Evolutionary conservation across 2,797 vertebrate genomes (phyloP), one percentile per base, ranked within the genome.

Genomic region (Hybognathus amarus): DNA sequence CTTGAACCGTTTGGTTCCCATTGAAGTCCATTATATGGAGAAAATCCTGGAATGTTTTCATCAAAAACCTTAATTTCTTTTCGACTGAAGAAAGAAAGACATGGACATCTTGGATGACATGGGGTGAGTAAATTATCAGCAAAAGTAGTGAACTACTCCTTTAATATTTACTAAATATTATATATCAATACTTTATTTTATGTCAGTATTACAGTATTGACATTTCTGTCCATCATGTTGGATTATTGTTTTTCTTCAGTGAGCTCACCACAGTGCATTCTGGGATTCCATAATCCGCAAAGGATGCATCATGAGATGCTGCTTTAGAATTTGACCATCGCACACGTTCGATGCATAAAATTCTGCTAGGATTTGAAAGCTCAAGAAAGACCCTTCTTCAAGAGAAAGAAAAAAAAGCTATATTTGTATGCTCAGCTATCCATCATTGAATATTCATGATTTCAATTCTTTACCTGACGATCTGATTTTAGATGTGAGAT

Each of bases 351-450:
- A 52, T 52, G 45, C 10, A 27, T 73, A 52, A 50, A 70, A 69
- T 42, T 6, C 66, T 42, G 22, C 40, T 70, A 27, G 7, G n/a
- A 27, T 71, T 30, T 77, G 22, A 82, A 56, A 66, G 18, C 40
- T 70, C 47, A 52, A 71, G 36, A 20, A n/a, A 2, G 40, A 61
- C 73, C 56, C 22, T 20, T 54, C 56, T 79, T 59, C 50, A 66
- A 22, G 17, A 45, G 18, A 22, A 20, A 33, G 1, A 33, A 33
- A 33, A 6, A 50, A 18, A 50, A 9, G 8, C 17, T 47, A 9
- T 63, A 45, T 27, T 77, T 77, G n/a, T 63, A 27, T 40, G n/a
- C 36, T 61, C 54, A 63, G 15, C 38, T 45, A 45, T 63, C 75
- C 4, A 30, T 63, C 56, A 45, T 20, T 64, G 17, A 61, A 61